Evolutionary conservation across 2,113 vertebrate species (phyloP).

Genomic region (Petrocephalus zakoni): DNA sequence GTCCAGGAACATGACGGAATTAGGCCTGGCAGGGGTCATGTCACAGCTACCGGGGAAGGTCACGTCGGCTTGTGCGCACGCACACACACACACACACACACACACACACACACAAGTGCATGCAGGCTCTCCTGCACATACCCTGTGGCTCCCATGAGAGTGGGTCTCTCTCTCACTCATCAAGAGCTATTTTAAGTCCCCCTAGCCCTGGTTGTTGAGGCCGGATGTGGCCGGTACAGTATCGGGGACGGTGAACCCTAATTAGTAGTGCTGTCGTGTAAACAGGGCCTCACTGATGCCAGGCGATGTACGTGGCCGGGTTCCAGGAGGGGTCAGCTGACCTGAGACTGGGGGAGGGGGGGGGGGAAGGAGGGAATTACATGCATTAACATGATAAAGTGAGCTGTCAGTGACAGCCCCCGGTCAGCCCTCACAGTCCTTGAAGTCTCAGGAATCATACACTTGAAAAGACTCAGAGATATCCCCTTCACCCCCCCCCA

Average conservation of each 20-base stretch:
- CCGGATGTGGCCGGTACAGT: not conserved
- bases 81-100: not conserved
- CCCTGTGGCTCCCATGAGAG: not conserved
- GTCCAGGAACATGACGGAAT: not conserved
- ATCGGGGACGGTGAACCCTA: not conserved
- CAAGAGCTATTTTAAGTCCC: conserved; percentile 5
- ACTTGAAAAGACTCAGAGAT: not conserved
- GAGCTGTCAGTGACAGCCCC: not conserved
- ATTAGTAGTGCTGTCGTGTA: conserved; percentile 13
- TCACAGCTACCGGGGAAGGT: not conserved
- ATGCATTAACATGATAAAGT: not conserved
- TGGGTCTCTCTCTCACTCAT: not conserved
- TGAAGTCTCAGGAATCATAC: not conserved
- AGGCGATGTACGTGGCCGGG: not conserved
- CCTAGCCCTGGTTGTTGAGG: not conserved
- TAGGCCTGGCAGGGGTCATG: conserved; percentile 3
- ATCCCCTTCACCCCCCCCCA: not conserved
- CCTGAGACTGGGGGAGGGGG: not conserved
- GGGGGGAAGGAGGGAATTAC: not conserved
- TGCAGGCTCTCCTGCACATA: not conserved
- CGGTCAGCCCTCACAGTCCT: not conserved
- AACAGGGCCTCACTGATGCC: not conserved
- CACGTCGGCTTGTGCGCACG: not conserved
- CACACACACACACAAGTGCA: not conserved
- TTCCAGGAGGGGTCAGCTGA: not conserved